Evolutionary conservation across 2,888 invertebrate genomes (phyloP).

Genomic region (Neoascia interrupta): DNA sequence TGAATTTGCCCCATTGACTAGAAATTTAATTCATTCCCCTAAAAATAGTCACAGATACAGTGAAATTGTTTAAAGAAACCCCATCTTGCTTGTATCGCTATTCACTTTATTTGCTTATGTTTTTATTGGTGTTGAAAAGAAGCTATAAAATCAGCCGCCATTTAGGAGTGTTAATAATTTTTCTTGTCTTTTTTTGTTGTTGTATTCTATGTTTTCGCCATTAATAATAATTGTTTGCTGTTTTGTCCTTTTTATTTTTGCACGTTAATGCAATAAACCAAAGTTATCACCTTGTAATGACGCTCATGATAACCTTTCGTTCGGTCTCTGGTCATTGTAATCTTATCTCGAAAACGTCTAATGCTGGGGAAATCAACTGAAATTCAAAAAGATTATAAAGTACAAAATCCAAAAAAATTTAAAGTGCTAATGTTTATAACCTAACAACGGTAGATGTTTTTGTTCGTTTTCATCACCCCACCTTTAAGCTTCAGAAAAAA

Average conservation of each 20-base stretch:
- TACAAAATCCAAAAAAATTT: too few species aligned
- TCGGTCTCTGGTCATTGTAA: constrained; percentile 19
- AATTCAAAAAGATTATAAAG: too few species aligned
- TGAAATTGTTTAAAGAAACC: background rate
- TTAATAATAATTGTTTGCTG: too few species aligned
- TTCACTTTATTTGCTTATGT: constrained; percentile 14
- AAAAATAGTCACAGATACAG: constrained; percentile 52
- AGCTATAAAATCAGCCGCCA: constrained; percentile 17
- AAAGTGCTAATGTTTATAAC: too few species aligned
- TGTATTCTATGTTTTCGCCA: constrained; percentile 3
- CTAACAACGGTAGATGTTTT: too few species aligned
- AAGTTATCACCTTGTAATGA: constrained; percentile 43
- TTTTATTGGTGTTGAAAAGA: constrained; percentile 1
- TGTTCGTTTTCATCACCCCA: constrained; percentile 14
- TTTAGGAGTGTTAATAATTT: constrained; percentile 3
- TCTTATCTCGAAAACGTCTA: constrained; percentile 37
- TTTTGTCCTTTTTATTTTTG: constrained; percentile 1
- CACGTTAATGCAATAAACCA: constrained; percentile 30
- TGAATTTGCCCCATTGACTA: background rate
- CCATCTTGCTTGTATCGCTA: background rate
- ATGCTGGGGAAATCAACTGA: constrained; percentile 11
- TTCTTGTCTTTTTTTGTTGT: background rate
- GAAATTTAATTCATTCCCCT: constrained; percentile 16
- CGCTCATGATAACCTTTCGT: constrained; percentile 34
- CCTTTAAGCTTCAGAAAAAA: background rate